Base-by-base conservation (phyloP, 2,797 vertebrate species). In the Pachyuromys duprasi region DNA sequence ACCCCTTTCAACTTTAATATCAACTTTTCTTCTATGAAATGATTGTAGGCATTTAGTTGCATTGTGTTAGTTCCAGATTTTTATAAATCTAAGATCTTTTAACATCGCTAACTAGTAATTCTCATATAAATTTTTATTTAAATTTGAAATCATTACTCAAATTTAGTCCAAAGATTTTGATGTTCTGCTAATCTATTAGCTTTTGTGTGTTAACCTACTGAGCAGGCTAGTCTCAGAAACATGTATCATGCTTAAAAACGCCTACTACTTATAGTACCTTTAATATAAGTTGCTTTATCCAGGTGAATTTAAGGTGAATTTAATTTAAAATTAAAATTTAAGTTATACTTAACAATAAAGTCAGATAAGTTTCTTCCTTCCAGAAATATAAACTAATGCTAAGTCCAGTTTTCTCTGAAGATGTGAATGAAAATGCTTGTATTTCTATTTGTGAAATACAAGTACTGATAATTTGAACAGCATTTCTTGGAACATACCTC, bases 341-440 rank as follows among this genome's bases (percentile, higher is more conserved):
- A 97, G 74, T 17, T 1, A 91, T 2, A 28, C 2, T 90, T 74
- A 93, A 93, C 2, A 67, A 22, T 53, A 84, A 2, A 94, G 60
- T 89, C 63, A 26, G 81, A 93, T 26, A 75, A 2, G 17, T 74
- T 95, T 6, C 24, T 95, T 90, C 12, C 5, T 81, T 82, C 86
- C 87, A 96, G 91, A 86, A 97, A 97, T 96, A 98, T 57, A 8
- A 33, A 95, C 45, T 14, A 60, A 94, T 65, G 78, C 57, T 95
- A 96, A 86, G 93, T 81, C 82, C 94, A 93, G 93, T 62, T 93
- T 62, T 93, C 63, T 72, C 82, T 95, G 82, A 36, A 94, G 69
- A 96, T 93, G 63, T 57, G 8, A 69, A 96, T 91, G 95, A 92
- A 96, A 95, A 96, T 90, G 83, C 88, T 95, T 72, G 70, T n/a